Evolutionary conservation across 2,888 invertebrate genomes (phyloP).

Genomic region (Meteorus colon): DNA sequence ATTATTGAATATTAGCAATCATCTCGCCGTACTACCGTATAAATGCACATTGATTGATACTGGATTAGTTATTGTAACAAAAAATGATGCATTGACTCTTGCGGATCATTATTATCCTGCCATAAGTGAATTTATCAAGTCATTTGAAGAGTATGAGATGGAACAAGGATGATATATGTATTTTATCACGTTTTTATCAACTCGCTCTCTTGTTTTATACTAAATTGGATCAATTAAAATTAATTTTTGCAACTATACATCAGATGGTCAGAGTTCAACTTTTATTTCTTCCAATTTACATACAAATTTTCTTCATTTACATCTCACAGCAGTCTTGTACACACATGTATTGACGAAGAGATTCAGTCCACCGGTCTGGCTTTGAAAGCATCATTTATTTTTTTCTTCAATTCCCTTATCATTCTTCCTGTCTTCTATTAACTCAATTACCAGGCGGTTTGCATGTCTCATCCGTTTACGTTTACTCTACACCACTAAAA

Average conservation of each 20-base stretch:
- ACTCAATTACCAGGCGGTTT: slow-evolving; percentile 19
- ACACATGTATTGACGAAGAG: slow-evolving; percentile 53
- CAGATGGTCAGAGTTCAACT: slow-evolving; percentile 48
- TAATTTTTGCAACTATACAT: slow-evolving; percentile 1
- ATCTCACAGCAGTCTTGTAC: slow-evolving; percentile 64
- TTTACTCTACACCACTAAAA: slow-evolving; percentile 17
- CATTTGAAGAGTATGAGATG: slow-evolving; percentile 29
- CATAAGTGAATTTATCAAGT: slow-evolving; percentile 52
- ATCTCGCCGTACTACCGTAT: slow-evolving; percentile 63
- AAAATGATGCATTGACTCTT: slow-evolving; percentile 53
- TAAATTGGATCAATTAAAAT: slow-evolving; percentile 16
- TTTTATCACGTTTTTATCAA: not conserved
- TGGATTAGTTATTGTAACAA: slow-evolving; percentile 56
- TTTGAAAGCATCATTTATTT: slow-evolving; percentile 17
- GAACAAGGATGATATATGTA: slow-evolving; percentile 9
- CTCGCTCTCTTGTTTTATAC: no score
- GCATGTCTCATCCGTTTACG: slow-evolving; percentile 11
- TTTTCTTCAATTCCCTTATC: slow-evolving; percentile 35
- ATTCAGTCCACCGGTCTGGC: slow-evolving; percentile 35
- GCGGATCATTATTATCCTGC: slow-evolving; percentile 56
- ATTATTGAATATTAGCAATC: slow-evolving; percentile 60
- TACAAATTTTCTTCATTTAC: slow-evolving; percentile 58
- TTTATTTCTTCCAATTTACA: slow-evolving; percentile 62
- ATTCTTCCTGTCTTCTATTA: slow-evolving; percentile 23
- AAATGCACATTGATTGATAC: slow-evolving; percentile 52